A percentile compares a stretch with the other conserved stretches of the same genome.
Evolutionary conservation across 2,113 vertebrate genomes (phyloP).

Genomic region (Cervus canadensis): DNA sequence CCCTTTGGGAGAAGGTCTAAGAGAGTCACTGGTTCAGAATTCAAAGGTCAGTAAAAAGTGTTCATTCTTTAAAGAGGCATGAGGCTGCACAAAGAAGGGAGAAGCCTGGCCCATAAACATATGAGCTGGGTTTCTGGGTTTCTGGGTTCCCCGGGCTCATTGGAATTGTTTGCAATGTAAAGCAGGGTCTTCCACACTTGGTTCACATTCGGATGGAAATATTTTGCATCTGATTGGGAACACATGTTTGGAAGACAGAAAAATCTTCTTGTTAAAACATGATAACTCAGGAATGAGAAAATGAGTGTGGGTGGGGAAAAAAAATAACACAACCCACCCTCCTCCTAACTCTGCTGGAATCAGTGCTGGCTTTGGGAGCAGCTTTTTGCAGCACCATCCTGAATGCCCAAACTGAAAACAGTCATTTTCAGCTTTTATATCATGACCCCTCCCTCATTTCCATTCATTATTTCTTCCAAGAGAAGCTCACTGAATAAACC

Average conservation of each 20-base stretch:
- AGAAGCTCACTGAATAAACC: neutral
- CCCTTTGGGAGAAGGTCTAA: neutral
- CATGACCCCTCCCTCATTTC: neutral
- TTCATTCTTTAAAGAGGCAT: neutral
- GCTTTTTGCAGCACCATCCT: neutral
- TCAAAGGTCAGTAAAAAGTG: neutral
- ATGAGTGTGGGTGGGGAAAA: neutral
- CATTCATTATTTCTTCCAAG: neutral
- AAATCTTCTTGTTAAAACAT: neutral
- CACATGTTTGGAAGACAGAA: neutral
- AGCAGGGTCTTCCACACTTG: neutral
- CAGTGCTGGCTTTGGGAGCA: neutral
- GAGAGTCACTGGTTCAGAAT: neutral
- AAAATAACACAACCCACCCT: neutral
- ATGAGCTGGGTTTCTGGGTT: neutral
- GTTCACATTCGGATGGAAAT: neutral
- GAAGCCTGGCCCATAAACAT: neutral
- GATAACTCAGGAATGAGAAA: neutral
- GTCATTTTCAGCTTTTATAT: neutral
- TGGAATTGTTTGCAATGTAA: neutral
- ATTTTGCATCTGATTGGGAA: conserved; percentile 1
- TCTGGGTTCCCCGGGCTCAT: neutral
- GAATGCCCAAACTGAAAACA: neutral
- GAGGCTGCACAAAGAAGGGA: neutral
- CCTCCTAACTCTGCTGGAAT: neutral